Conservation (phyloP, 2,113 vertebrate species). For the Heterotilapia buettikoferi region DNA sequence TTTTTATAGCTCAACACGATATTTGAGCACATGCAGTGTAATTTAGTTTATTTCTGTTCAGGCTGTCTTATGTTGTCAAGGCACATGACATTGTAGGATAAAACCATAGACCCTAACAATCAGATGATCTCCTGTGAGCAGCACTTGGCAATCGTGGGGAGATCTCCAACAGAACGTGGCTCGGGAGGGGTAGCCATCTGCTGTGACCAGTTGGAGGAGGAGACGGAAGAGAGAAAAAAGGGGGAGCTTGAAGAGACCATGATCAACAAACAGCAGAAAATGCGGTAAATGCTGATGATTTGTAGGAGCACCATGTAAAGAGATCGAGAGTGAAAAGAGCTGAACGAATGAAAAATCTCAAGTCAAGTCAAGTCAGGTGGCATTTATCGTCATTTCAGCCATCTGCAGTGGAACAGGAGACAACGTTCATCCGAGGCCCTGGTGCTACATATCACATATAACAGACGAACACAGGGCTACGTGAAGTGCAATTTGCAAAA, state of each 20-base stretch:
- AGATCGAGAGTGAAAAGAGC: not conserved
- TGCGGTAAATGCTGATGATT: not conserved
- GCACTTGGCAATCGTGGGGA: not conserved
- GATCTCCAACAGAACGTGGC: not conserved
- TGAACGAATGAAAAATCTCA: not conserved
- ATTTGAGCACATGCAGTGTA: not conserved
- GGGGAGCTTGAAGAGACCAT: not conserved
- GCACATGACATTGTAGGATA: not conserved
- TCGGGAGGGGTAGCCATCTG: not conserved
- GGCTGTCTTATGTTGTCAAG: not conserved
- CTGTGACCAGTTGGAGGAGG: not conserved
- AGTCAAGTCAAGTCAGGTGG: not conserved
- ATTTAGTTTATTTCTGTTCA: not conserved
- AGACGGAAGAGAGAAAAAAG: not conserved
- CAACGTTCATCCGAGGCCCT: fast-evolving
- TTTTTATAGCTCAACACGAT: not conserved
- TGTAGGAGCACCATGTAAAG: not conserved
- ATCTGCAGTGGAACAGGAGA: not conserved
- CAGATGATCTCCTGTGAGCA: not conserved
- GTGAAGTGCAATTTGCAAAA: not conserved
- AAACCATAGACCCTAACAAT: not conserved
- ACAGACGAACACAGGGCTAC: not conserved
- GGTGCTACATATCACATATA: not conserved
- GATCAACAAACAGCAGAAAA: not conserved
- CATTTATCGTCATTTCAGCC: not conserved